These are phyloP conservation scores for Urocyon cinereoargenteus DNA, from an alignment of 2,797 vertebrate genomes.

Conservation along the genomic window DNA sequence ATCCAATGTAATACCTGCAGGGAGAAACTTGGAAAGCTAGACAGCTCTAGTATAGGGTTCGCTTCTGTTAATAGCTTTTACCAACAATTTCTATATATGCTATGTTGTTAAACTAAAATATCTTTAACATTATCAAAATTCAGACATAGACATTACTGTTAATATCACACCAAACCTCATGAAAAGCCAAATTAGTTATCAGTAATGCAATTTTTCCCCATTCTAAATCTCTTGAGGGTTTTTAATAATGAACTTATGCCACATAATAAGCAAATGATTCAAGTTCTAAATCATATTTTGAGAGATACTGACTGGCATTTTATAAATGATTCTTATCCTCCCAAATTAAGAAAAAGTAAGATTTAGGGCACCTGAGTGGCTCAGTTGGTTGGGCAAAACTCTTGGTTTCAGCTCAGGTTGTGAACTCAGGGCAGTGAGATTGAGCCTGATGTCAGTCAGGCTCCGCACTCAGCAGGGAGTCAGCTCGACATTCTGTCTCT, in stretches of 20 bases:
- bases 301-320: constrained; percentile 17
- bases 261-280: constrained; percentile 32
- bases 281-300: constrained; percentile 45
- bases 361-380: neutral
- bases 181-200: constrained; percentile 28
- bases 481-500: neutral
- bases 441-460: neutral
- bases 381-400: neutral
- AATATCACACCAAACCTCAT: constrained; percentile 11
- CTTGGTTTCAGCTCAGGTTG: neutral
- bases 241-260: constrained; percentile 22
- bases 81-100: neutral
- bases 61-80: neutral
- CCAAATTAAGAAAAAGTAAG: neutral
- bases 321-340: neutral
- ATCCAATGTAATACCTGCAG: neutral
- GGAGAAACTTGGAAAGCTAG: neutral
- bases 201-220: neutral
- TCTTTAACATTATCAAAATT: constrained; percentile 37
- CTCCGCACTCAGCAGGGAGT: neutral
- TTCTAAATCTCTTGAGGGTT: constrained; percentile 2
- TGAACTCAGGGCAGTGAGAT: neutral
- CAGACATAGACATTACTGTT: neutral
- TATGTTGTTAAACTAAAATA: neutral
- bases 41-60: neutral